Percentiles rank a stretch among this genome's conserved stretches.
These are phyloP conservation scores for Lytechinus variegatus DNA, from an alignment of 35 echinoderm and acorn worm species.

Conservation along the genomic window DNA sequence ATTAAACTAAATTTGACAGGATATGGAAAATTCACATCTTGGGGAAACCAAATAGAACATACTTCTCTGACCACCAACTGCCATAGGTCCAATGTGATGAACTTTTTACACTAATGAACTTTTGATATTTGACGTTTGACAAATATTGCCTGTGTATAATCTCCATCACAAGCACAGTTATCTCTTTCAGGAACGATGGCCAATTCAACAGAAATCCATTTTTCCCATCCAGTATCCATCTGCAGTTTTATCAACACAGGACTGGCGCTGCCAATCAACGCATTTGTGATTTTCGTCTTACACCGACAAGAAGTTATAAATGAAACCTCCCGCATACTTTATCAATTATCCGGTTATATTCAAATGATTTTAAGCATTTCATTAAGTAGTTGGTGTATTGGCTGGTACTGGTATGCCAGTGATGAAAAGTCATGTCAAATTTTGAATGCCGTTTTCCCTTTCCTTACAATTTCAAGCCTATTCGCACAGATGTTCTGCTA, in stretches of 20 bases:
- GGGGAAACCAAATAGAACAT: background rate
- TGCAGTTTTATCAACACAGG: background rate
- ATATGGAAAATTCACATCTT: too few relatives aligned
- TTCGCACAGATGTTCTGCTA: background rate
- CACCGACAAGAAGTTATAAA: background rate
- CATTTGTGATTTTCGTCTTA: background rate
- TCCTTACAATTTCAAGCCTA: background rate
- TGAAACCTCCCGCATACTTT: background rate
- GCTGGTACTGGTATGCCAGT: background rate
- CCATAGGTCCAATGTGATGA: background rate
- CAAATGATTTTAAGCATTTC: background rate
- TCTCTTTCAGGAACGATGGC: background rate
- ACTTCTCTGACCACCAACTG: background rate
- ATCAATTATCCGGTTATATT: background rate
- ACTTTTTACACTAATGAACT: background rate
- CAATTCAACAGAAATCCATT: background rate
- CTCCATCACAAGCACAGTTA: background rate
- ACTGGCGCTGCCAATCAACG: background rate
- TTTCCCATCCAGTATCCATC: background rate
- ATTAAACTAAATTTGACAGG: too few relatives aligned
- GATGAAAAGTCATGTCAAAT: background rate
- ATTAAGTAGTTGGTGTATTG: background rate
- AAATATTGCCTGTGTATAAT: background rate
- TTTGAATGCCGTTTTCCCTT: background rate
- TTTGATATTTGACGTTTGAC: background rate